Conservation (phyloP, 1,140 invertebrate species). For the Drosophila nasuta region DNA sequence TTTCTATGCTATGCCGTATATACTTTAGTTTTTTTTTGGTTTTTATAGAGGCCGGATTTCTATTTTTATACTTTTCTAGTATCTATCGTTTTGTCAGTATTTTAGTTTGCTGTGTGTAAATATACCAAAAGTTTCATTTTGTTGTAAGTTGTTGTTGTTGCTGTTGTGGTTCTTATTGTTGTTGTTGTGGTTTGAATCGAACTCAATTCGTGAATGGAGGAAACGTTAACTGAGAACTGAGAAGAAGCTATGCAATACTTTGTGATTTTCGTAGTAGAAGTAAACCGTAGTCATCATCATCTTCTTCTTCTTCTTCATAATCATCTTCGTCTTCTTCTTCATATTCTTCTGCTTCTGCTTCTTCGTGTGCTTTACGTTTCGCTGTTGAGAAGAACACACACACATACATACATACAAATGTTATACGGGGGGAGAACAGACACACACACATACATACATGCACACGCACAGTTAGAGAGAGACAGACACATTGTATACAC, state of each 20-base stretch:
- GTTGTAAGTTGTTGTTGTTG: slow-evolving; percentile 10
- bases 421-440: not conserved
- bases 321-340: too few relatives aligned
- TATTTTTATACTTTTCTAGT: slow-evolving; percentile 15
- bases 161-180: slow-evolving; percentile 16
- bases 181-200: slow-evolving; percentile 23
- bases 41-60: slow-evolving; percentile 27
- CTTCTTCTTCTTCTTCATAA: too few relatives aligned
- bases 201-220: slow-evolving; percentile 38
- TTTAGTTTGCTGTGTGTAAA: slow-evolving; percentile 34
- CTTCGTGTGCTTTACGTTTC: slow-evolving; percentile 60
- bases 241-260: slow-evolving; percentile 42
- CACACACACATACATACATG: slow-evolving; percentile 15
- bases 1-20: slow-evolving; percentile 23
- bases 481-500: not conserved
- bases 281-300: too few relatives aligned
- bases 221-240: slow-evolving; percentile 32
- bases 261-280: slow-evolving; percentile 47
- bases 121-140: slow-evolving; percentile 46
- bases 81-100: slow-evolving; percentile 24
- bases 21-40: too few relatives aligned
- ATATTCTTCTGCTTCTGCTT: not conserved
- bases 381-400: slow-evolving; percentile 59
- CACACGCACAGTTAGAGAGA: slow-evolving; percentile 5
- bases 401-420: slow-evolving; percentile 16